A percentile compares a stretch with the other conserved stretches of the same genome.
These are phyloP conservation scores for Melanerpes aurifrons DNA, from an alignment of 2,113 vertebrate species.

Conservation along the genomic window DNA sequence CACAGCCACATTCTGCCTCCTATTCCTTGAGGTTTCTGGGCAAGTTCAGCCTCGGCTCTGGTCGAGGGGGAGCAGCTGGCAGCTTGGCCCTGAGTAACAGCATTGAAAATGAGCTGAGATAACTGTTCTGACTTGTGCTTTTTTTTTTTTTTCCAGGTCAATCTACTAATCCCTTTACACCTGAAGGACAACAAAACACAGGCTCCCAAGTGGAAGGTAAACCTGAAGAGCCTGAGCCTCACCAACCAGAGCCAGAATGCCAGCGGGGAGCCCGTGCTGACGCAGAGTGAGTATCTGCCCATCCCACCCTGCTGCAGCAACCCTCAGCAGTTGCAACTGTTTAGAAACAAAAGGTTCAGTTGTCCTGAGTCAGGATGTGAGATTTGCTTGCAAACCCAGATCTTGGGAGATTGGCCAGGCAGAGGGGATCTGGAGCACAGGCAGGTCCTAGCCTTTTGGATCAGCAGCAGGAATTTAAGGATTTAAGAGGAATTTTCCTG, in stretches of 20 bases:
- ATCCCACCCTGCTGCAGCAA: background rate
- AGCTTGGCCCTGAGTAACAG: background rate
- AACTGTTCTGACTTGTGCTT: background rate
- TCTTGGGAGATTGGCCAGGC: background rate
- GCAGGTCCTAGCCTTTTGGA: background rate
- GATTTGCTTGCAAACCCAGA: background rate
- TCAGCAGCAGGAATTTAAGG: background rate
- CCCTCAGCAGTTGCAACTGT: background rate
- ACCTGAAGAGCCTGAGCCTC: slow-evolving; percentile 19
- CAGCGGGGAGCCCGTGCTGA: background rate
- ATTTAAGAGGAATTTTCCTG: slow-evolving; percentile 27
- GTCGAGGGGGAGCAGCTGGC: background rate
- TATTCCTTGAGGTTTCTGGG: background rate
- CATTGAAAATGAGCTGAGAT: background rate
- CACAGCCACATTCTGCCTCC: background rate
- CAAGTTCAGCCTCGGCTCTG: background rate
- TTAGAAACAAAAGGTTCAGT: background rate
- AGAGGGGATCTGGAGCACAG: background rate
- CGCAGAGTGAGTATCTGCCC: slow-evolving; percentile 20
- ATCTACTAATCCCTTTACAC: slow-evolving; percentile 60
- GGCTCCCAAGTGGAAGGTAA: slow-evolving; percentile 44
- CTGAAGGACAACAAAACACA: slow-evolving; percentile 29
- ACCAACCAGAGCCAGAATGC: slow-evolving; percentile 46
- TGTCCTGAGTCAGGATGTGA: background rate
- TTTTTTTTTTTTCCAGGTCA: slow-evolving; percentile 40